Conservation (phyloP, 2,888 invertebrate species). For the Eupithecia centaureata region DNA sequence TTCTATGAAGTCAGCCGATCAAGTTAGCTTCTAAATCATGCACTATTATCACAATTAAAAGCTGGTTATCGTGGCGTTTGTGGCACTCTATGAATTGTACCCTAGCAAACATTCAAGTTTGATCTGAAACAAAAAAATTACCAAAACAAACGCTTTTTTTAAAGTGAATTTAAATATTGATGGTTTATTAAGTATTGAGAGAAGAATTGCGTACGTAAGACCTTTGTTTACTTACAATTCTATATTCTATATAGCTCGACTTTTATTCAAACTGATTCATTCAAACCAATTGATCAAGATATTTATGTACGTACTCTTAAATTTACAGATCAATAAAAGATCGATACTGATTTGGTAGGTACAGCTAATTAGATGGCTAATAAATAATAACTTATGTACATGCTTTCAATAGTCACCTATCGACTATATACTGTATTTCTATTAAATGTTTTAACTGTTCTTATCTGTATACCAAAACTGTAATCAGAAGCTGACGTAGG, state of each 20-base stretch:
- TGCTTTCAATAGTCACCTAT: slow-evolving; percentile 30
- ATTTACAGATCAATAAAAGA: not conserved
- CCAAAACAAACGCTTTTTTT: not conserved
- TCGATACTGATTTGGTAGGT: not conserved
- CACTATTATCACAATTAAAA: too few relatives aligned
- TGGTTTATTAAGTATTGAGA: not conserved
- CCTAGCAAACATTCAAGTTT: too few relatives aligned
- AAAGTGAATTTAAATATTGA: not conserved
- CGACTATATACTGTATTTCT: slow-evolving; percentile 17
- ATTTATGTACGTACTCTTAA: not conserved
- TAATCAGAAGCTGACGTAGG: slow-evolving; percentile 28
- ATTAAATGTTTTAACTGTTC: slow-evolving; percentile 36
- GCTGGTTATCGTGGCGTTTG: too few relatives aligned
- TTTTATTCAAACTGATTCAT: not conserved
- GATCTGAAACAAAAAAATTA: not conserved
- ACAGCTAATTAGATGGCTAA: not conserved
- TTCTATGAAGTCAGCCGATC: too few relatives aligned
- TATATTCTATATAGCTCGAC: not conserved
- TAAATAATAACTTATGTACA: not conserved
- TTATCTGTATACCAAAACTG: slow-evolving; percentile 32
- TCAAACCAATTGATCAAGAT: not conserved
- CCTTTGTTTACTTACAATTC: too few relatives aligned
- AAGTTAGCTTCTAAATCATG: too few relatives aligned
- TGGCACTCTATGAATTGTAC: too few relatives aligned
- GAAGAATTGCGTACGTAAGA: not conserved